These are phyloP conservation scores for Agrilus mali DNA, from an alignment of 2,888 invertebrate genomes.

Conservation along the genomic window DNA sequence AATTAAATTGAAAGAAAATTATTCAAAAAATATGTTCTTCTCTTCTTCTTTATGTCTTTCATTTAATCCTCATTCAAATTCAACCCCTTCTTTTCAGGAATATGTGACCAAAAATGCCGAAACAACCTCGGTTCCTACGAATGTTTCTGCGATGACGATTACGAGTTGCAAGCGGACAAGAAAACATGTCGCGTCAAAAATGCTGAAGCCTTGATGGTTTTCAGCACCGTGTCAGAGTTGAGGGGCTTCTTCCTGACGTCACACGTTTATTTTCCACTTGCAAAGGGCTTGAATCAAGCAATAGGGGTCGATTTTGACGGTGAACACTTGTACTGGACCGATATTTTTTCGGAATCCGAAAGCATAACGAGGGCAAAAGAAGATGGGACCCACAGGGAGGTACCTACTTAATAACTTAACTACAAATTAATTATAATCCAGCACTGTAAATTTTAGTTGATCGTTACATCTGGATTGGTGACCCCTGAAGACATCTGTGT, in stretches of 20 bases:
- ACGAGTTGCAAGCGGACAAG: slow-evolving; percentile 37
- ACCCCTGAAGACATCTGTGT: slow-evolving; percentile 63
- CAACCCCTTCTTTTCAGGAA: slow-evolving; percentile 18
- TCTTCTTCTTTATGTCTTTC: too few species aligned
- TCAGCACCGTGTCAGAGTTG: slow-evolving; percentile 52
- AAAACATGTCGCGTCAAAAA: slow-evolving; percentile 41
- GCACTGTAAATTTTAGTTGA: slow-evolving; percentile 28
- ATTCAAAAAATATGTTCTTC: too few species aligned
- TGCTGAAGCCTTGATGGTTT: slow-evolving; percentile 55
- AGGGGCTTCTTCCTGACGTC: slow-evolving; percentile 49
- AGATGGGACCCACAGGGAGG: slow-evolving; percentile 48
- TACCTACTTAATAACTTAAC: slow-evolving; percentile 18
- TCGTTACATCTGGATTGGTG: slow-evolving; percentile 54
- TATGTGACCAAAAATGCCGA: slow-evolving; percentile 57
- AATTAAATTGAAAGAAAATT: too few species aligned
- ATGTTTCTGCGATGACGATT: slow-evolving; percentile 52
- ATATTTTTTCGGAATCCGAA: slow-evolving; percentile 55
- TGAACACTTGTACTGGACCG: slow-evolving; percentile 64
- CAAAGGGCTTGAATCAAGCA: slow-evolving; percentile 41
- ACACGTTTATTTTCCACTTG: slow-evolving; percentile 37
- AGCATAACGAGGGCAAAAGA: slow-evolving; percentile 51
- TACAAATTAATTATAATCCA: too few species aligned
- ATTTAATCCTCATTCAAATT: too few species aligned
- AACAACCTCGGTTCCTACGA: slow-evolving; percentile 45
- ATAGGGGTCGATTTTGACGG: slow-evolving; percentile 63